Evolutionary conservation across 2,797 vertebrate genomes (phyloP), one percentile per base, ranked within the genome.

Genomic region (Bradypus variegatus): DNA sequence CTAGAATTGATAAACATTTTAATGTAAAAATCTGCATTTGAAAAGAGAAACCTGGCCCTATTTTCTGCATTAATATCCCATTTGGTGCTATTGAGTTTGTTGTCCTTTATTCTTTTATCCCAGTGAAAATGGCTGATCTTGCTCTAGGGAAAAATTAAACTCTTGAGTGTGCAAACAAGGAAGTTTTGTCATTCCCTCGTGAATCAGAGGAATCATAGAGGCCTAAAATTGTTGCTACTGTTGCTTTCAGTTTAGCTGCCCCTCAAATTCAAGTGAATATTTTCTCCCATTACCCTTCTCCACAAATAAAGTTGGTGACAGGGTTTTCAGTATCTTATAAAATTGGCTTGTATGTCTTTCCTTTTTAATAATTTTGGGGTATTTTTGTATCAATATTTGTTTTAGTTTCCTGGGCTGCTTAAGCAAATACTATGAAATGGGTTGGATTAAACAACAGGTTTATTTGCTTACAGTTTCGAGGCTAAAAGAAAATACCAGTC

Each of bases 21-120:
- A 95, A 96, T 97, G 96, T 97, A 94, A 94, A 92, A 7, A 96
- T 97, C 97, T 97, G 96, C 95, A 96, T 97, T 96, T 96, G 92
- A 97, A 95, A 96, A 94, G 88, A 96, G 94, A 96, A 96, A 95
- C 93, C 76, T 95, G 96, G 92, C 95, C 95, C 96, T 97, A 85
- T 97, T 97, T 93, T 95, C 83, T 93, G 83, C 93, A 94, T 97
- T 97, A 96, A 97, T 97, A 94, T 78, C 95, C 92, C 90, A 67
- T 96, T 96, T 97, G 97, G 97, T 97, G 97, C 97, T 97, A 96
- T 94, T 76, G 82, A 94, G 92, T 91, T 95, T 95, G 84, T 80
- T 93, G 91, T 97, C 91, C 94, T 95, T 96, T 96, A 88, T 95
- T 97, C 92, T 96, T 89, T 96, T 78, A 69, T 81, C 93, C 0